Conservation (phyloP, 2,113 vertebrate species). For the Xyliphius kryptos region DNA sequence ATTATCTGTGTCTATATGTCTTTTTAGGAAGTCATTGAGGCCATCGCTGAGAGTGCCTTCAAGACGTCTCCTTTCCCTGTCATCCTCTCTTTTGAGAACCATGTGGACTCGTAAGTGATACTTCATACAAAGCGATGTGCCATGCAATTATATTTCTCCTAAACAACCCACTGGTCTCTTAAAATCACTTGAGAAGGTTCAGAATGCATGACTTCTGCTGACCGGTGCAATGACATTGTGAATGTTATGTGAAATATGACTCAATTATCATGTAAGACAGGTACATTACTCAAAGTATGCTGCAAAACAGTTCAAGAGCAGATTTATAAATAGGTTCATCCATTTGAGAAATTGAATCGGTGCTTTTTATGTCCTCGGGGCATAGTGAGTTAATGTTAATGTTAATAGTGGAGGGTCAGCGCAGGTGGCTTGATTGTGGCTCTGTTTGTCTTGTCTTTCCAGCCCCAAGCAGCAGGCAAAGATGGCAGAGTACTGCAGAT, state of each 20-base stretch:
- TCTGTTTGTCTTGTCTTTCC: conserved; percentile 32
- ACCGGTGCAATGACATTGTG: not conserved
- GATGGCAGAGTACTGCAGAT: conserved; percentile 97
- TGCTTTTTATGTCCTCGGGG: conserved; percentile 4
- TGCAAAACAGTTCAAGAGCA: not conserved
- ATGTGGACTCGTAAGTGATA: conserved; percentile 95
- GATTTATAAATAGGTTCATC: conserved; percentile 3
- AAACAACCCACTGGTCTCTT: too few relatives aligned
- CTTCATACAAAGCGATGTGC: not conserved
- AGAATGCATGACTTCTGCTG: not conserved
- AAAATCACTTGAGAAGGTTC: not conserved
- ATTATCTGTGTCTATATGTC: conserved; percentile 13
- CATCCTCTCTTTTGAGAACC: conserved; percentile 97
- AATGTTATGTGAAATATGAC: conserved; percentile 2
- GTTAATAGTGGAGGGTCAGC: too few relatives aligned
- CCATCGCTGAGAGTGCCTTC: conserved; percentile 94
- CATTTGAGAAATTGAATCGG: conserved; percentile 5
- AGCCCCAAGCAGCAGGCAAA: conserved; percentile 97
- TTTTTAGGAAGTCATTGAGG: conserved; percentile 94
- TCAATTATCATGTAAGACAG: conserved; percentile 3
- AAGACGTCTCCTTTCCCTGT: conserved; percentile 94
- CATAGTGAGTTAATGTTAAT: too few relatives aligned
- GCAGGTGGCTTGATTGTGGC: conserved; percentile 17
- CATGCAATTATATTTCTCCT: not conserved
- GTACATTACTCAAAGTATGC: not conserved